phyloP scores from a whole-genome alignment of 2,888 invertebrate species.

The Idaea biselata region DNA sequence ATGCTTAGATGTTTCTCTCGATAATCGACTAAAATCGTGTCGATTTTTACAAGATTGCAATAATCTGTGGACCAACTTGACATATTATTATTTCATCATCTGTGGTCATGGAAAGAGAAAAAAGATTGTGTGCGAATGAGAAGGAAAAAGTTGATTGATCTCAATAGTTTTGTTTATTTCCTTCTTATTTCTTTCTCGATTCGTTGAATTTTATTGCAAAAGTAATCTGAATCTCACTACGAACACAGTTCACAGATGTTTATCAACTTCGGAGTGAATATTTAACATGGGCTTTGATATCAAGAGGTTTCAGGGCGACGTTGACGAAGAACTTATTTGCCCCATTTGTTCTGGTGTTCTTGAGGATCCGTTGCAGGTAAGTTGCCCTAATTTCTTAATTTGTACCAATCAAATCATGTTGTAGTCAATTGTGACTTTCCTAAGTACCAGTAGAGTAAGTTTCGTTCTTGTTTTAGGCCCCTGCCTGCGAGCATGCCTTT shows the following conservation, averaged over 20 bases:
- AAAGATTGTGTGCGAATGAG: not conserved
- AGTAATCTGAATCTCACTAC: conserved; percentile 26
- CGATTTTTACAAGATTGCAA: not conserved
- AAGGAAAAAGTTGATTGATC: conserved; percentile 17
- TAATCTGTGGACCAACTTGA: not conserved
- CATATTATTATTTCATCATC: not conserved
- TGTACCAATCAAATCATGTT: not conserved
- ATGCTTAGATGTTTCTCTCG: conserved; percentile 6
- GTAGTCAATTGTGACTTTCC: not conserved
- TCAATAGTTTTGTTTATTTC: conserved; percentile 38
- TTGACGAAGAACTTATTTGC: conserved; percentile 97
- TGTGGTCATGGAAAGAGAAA: not conserved
- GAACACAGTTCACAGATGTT: conserved; percentile 43
- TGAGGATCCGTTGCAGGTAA: conserved; percentile 96
- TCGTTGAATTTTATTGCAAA: conserved; percentile 26
- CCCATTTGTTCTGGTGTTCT: conserved; percentile 97
- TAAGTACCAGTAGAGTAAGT: conserved; percentile 15
- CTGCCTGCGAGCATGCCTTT: conserved; percentile 97
- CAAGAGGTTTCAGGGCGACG: conserved; percentile 95
- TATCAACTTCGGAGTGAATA: conserved; percentile 41
- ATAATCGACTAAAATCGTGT: not conserved
- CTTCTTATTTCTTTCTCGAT: conserved; percentile 42
- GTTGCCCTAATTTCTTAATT: conserved; percentile 24
- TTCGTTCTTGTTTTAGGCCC: conserved; percentile 83
- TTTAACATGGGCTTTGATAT: conserved; percentile 95